Base-by-base conservation (phyloP, 2,888 invertebrate species). In the Ectemnius continuus region DNA sequence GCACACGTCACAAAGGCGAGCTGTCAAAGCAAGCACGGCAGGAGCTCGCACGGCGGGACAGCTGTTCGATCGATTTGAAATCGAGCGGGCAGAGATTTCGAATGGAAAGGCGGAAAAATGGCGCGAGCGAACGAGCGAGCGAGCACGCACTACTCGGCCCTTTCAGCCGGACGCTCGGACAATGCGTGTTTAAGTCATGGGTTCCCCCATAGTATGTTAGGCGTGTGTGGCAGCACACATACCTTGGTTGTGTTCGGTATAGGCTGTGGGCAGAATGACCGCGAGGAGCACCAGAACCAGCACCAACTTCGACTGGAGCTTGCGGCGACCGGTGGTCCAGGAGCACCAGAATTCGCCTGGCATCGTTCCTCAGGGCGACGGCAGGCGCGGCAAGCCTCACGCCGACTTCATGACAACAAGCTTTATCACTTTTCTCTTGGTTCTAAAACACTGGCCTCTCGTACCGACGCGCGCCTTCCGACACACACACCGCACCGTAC, bases 231-330 rank as follows among this genome's bases (percentile, higher is more conserved):
- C 56, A 61, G 56, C 73, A 73, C 83, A 85, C 88, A 88, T 81
- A 89, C 90, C 88, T 83, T 87, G 85, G 73, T 71, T 86, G 67
- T 52, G 52, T 52, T 83, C 84, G 72, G 84, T 77, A 71, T 84
- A 75, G 28, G 73, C 81, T 74, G 80, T 75, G 68, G 77, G 66
- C 71, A 85, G 68, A 74, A 86, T 68, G 8, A 36, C 36, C 66
- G 81, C 80, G 71, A 85, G 76, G 48, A 87, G 80, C 81, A 87
- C 82, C 81, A 85, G 80, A 79, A 83, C 71, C 74, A 82, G 79
- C 82, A 87, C 80, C 80, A 82, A 84, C 84, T 85, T 87, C 76
- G 84, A 86, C 81, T 78, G 83, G 81, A 82, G 75, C 80, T 80
- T 80, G 76, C 74, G 79, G 76, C 67, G 73, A 56, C 64, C 67